Base-by-base conservation (phyloP, 2,888 invertebrate species). In the Aelia acuminata region DNA sequence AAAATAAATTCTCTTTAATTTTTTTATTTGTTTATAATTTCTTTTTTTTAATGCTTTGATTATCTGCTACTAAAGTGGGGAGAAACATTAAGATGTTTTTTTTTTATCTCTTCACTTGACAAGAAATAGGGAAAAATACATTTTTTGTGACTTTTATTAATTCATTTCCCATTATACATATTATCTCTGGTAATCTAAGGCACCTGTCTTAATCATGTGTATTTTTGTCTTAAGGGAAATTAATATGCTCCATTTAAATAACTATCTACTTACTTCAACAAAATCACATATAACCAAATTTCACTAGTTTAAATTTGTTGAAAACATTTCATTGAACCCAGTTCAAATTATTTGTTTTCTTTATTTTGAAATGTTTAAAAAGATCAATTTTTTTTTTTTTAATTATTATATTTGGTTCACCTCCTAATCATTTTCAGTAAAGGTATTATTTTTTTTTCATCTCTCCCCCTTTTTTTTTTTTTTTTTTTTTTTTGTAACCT, bases 61-160 rank as follows among this genome's bases (percentile, higher is more conserved):
- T 47, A 80, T 43, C 11, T 43, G 13, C n/a, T 3, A 80, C n/a
- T 47, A 8, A 80, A 43, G 80, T 47, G 43, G n/a, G 43, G 80
- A 43, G 80, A 47, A 80, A 47, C 35, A n/a, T 43, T 1, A 43
- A 70, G 20, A 70, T 70, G 7, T 31, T n/a, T 43, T 3, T 43
- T 80, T 22, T 80, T 22, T n/a, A 80, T 80, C 80, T 80, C 80
- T 80, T 80, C 80, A 80, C 80, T 80, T 80, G 80, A 80, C 80
- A 80, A 80, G 80, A 80, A 80, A 43, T 43, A 43, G 43, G n/a
- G 43, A 43, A 80, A 39, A 80, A 80, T 43, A 43, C 80, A 47
- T 47, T 80, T 80, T 80, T 80, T 80, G 39, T 31, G 63, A 18
- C 63, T 35, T 35, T 70, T 35, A 11, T 70, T 35, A 7, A 70